These are phyloP conservation scores for Triplophysa siluroides DNA, from an alignment of 2,113 vertebrate species.

Conservation along the genomic window DNA sequence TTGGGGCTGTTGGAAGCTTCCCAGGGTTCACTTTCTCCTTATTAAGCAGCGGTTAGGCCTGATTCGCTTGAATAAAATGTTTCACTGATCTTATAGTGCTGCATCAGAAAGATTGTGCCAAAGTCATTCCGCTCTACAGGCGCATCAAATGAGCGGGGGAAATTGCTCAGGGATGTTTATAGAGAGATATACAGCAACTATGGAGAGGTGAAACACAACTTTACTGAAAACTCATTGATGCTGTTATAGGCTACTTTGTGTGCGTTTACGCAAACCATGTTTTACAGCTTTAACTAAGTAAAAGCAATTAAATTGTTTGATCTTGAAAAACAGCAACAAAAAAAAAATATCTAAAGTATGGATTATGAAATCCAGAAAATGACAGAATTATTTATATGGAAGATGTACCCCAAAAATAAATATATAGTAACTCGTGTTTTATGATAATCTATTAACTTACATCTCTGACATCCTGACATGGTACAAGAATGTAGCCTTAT, in stretches of 20 bases:
- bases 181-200: background rate
- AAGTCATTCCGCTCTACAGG: conserved; percentile 26
- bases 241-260: background rate
- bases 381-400: too few relatives aligned
- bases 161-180: conserved; percentile 29
- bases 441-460: too few relatives aligned
- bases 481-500: background rate
- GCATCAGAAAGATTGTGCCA: conserved; percentile 32
- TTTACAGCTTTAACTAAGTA: background rate
- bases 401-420: too few relatives aligned
- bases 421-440: too few relatives aligned
- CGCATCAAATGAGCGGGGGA: conserved; percentile 7
- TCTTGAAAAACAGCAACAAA: too few relatives aligned
- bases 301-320: background rate
- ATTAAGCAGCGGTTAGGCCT: conserved; percentile 14
- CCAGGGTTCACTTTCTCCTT: background rate
- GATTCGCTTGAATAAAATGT: background rate
- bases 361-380: too few relatives aligned
- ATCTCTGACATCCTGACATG: too few relatives aligned
- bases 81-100: conserved; percentile 9
- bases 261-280: background rate
- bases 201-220: background rate
- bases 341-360: too few relatives aligned
- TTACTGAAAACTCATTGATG: background rate
- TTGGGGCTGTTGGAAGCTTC: conserved; percentile 17